A percentile compares a stretch with the other conserved stretches of the same genome.
These are phyloP conservation scores for Cydia splendana DNA, from an alignment of 1,140 invertebrate species.

Conservation along the genomic window DNA sequence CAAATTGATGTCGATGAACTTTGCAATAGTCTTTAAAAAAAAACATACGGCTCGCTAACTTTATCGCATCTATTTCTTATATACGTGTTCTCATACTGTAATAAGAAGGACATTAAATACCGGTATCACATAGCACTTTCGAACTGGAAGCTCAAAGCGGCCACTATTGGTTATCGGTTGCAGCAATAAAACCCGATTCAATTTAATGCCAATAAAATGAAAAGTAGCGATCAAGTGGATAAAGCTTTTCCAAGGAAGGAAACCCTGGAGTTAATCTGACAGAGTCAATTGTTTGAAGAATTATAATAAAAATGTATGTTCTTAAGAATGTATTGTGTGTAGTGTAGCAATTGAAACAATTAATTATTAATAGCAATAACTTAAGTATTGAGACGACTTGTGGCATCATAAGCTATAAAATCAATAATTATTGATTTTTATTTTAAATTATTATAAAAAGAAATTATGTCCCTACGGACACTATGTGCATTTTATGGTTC, in stretches of 20 bases:
- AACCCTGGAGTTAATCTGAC: not conserved
- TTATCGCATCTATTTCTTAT: not conserved
- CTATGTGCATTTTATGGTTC: too few relatives aligned
- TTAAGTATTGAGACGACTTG: too few relatives aligned
- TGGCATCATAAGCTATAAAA: too few relatives aligned
- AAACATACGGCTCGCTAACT: not conserved
- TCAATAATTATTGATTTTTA: too few relatives aligned
- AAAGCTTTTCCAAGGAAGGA: not conserved
- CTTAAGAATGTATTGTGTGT: too few relatives aligned
- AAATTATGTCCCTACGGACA: too few relatives aligned
- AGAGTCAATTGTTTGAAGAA: not conserved
- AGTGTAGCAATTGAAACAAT: too few relatives aligned
- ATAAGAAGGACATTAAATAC: not conserved
- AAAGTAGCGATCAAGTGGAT: not conserved
- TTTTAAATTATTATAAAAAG: too few relatives aligned
- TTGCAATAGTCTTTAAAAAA: not conserved
- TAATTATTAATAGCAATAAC: too few relatives aligned
- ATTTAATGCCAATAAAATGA: slow-evolving; percentile 6
- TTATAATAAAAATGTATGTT: too few relatives aligned
- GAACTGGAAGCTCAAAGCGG: not conserved
- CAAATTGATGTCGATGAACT: slow-evolving; percentile 1
- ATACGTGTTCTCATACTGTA: not conserved
- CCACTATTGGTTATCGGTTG: not conserved
- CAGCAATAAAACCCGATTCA: not conserved
- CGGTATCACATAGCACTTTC: not conserved